Percentiles rank a stretch among this genome's conserved stretches.
Evolutionary conservation across 2,888 invertebrate genomes (phyloP).

Genomic region (Brachypalpus laphriformis): DNA sequence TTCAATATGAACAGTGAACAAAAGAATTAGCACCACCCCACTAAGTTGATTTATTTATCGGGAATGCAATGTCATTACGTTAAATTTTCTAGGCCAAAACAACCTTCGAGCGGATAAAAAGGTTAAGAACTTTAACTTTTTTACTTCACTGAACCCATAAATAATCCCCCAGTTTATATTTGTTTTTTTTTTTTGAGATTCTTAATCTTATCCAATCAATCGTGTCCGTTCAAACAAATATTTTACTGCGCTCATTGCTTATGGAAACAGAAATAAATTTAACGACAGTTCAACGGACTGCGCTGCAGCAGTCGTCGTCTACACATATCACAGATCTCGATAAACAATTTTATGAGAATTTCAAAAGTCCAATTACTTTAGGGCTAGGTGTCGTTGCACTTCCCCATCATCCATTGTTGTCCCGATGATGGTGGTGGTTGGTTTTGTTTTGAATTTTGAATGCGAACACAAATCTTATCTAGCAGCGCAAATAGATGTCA

Average conservation of each 20-base stretch:
- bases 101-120: not conserved
- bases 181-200: not conserved
- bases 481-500: slow-evolving; percentile 45
- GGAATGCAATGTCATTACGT: too few relatives aligned
- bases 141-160: not conserved
- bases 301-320: not conserved
- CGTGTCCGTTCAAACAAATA: slow-evolving; percentile 28
- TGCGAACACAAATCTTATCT: slow-evolving; percentile 41
- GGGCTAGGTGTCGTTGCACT: slow-evolving; percentile 15
- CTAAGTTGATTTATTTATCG: too few relatives aligned
- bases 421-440: not conserved
- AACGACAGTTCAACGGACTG: slow-evolving; percentile 36
- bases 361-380: not conserved
- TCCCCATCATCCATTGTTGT: not conserved
- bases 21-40: too few relatives aligned
- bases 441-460: slow-evolving; percentile 51
- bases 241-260: slow-evolving; percentile 30
- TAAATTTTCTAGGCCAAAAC: too few relatives aligned
- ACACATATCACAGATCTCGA: not conserved
- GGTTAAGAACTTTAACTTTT: not conserved
- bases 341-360: slow-evolving; percentile 13
- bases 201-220: slow-evolving; percentile 8
- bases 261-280: slow-evolving; percentile 17
- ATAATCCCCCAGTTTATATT: not conserved
- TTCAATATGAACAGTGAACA: too few relatives aligned